phyloP scores from a whole-genome alignment of 2,113 vertebrate species.

The Podarcis raffonei region DNA sequence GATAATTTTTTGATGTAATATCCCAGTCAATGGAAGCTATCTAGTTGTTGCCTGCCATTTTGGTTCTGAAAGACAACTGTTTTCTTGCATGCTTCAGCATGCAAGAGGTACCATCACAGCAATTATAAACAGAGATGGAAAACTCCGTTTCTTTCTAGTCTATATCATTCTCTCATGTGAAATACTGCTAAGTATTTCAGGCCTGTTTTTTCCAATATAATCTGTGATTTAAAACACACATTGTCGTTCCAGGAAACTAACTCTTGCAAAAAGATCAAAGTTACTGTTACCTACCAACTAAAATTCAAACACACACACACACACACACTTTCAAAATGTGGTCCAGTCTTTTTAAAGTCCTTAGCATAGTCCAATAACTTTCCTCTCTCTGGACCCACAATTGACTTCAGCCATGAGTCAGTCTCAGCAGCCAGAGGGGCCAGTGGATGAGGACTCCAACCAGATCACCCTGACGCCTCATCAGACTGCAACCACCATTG shows the following conservation, averaged over 20 bases:
- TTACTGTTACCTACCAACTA: neutral
- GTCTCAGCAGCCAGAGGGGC: too few relatives aligned
- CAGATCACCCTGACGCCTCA: too few relatives aligned
- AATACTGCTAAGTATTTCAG: neutral
- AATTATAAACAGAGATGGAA: neutral
- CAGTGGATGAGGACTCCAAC: constrained; percentile 1
- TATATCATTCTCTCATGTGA: neutral
- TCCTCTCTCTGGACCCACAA: too few relatives aligned
- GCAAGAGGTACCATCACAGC: neutral
- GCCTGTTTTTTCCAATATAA: neutral
- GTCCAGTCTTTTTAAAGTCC: too few relatives aligned
- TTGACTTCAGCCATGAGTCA: too few relatives aligned
- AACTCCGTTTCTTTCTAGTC: neutral
- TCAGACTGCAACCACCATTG: too few relatives aligned
- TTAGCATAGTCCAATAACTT: too few relatives aligned
- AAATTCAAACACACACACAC: neutral
- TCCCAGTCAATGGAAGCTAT: neutral
- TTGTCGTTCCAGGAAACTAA: neutral
- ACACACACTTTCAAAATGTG: neutral
- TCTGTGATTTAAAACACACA: neutral
- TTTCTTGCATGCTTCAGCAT: neutral
- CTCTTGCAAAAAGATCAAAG: neutral
- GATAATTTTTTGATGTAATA: neutral
- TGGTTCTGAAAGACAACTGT: neutral
- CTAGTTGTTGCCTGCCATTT: neutral